A percentile compares a stretch with the other conserved stretches of the same genome.
Evolutionary conservation across 2,888 invertebrate genomes (phyloP).

Genomic region (Brachypalpus laphriformis): DNA sequence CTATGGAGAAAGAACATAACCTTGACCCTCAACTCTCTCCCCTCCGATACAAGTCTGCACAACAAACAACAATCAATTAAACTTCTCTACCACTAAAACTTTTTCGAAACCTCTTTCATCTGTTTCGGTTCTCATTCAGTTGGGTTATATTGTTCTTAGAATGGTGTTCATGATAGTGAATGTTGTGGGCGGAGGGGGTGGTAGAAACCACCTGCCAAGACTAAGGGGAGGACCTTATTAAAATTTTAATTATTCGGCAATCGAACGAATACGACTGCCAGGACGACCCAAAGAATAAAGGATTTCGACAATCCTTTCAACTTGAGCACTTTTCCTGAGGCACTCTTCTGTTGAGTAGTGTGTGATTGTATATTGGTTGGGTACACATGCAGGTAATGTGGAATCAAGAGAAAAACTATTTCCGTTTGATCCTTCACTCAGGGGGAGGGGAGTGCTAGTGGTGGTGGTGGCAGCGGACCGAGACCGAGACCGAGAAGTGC

Average conservation of each 20-base stretch:
- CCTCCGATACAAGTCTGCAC: background rate
- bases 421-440: constrained; percentile 67
- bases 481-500: constrained; percentile 46
- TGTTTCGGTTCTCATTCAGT: constrained; percentile 48
- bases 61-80: constrained; percentile 67
- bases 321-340: constrained; percentile 47
- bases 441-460: background rate
- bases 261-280: constrained; percentile 55
- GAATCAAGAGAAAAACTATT: constrained; percentile 66
- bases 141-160: constrained; percentile 19
- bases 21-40: background rate
- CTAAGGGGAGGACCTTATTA: constrained; percentile 51
- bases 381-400: constrained; percentile 53
- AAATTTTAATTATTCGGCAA: constrained; percentile 72
- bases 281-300: constrained; percentile 55
- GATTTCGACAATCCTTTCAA: constrained; percentile 65
- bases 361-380: constrained; percentile 53
- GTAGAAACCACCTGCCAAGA: constrained; percentile 43
- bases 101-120: constrained; percentile 59
- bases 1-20: background rate
- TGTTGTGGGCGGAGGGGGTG: too few relatives aligned
- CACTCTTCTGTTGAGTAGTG: constrained; percentile 17
- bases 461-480: background rate
- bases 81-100: constrained; percentile 46
- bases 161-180: constrained; percentile 32